These are phyloP conservation scores for Pampusana beccarii DNA, from an alignment of 2,113 vertebrate genomes.

Conservation along the genomic window DNA sequence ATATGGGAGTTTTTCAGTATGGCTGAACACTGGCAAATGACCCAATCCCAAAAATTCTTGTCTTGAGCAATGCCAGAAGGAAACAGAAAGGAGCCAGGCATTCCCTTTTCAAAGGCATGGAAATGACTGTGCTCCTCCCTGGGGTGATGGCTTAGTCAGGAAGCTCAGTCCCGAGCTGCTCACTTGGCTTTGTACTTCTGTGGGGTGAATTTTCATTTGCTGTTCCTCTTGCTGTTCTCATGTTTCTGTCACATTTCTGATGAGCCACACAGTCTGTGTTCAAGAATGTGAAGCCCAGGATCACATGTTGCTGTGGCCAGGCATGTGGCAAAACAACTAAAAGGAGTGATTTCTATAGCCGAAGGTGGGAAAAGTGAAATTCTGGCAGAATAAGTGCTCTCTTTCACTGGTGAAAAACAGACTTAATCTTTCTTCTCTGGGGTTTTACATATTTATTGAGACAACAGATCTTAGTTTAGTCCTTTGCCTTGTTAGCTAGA, in stretches of 20 bases:
- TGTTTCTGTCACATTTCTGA: neutral
- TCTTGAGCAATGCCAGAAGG: neutral
- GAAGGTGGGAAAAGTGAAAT: neutral
- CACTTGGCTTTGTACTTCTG: neutral
- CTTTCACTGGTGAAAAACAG: neutral
- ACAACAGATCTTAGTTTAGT: neutral
- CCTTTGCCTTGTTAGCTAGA: neutral
- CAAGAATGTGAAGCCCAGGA: neutral
- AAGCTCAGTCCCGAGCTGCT: neutral
- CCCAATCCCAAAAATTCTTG: neutral
- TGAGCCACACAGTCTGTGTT: neutral
- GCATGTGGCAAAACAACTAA: accelerated
- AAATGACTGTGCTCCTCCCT: neutral
- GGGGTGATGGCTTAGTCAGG: neutral
- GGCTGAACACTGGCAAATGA: neutral
- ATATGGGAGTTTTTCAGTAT: neutral
- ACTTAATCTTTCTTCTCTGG: neutral
- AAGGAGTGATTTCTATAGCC: neutral
- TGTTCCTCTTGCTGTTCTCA: neutral
- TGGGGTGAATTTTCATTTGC: neutral
- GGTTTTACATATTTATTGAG: neutral
- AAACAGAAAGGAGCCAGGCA: neutral
- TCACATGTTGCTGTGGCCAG: neutral
- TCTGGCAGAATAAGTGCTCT: neutral
- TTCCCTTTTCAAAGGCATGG: neutral